Evolutionary conservation across 2,888 invertebrate species (phyloP), one percentile per base, ranked within the genome.

Genomic region (Vannuccia rotundouncinata): DNA sequence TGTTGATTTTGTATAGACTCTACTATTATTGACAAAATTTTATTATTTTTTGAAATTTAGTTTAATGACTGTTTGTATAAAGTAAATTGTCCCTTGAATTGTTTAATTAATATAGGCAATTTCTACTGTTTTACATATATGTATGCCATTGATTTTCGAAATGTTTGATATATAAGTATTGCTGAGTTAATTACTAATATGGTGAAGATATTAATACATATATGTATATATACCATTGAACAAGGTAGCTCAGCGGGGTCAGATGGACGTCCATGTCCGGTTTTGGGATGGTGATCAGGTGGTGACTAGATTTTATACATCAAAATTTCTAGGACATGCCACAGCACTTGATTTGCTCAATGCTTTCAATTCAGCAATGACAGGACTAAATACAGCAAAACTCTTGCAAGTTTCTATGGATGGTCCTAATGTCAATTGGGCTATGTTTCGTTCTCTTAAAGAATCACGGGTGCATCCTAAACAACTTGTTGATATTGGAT

Each of bases 1-100:
- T 66, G 66, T 66, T 66, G 66, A 66, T 66, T 66, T 66, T 66
- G 66, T 66, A 66, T 66, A 66, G 66, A 66, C 66, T 66, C 66
- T 66, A 66, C 66, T 66, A 66, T 66, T 66, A 66, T 66, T 66
- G 66, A 66, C 66, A 66, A 66, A 66, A n/a, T 66, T 66, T 66
- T 66, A 66, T 66, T 66, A 66, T 66, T 66, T 66, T 66, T 66
- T 66, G 66, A 66, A 66, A 66, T 66, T 66, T 66, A 66, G 66
- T 66, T 66, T 66, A 66, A 66, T 66, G 66, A 66, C 66, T 66
- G 66, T 66, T 66, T 66, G 66, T 66, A 66, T 66, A 66, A 66
- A 66, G 66, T 66, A 66, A 66, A 66, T 66, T 66, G 66, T 66
- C 66, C 66, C 66, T 66, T 66, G 66, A 66, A 66, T 66, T 66